phyloP scores from a whole-genome alignment of 2,888 invertebrate genomes.

The Apantesis nais region DNA sequence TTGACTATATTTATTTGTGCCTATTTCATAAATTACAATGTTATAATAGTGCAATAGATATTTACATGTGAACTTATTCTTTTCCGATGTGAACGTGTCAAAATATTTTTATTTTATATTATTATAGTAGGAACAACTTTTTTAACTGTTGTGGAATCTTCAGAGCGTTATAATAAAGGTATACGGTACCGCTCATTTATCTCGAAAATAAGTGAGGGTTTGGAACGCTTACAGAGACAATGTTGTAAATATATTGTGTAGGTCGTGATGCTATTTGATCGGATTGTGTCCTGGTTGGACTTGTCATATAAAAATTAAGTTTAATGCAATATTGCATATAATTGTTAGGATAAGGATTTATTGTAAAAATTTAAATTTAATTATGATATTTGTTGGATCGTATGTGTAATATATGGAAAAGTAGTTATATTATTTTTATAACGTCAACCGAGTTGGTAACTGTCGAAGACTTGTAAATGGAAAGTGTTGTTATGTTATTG shows the following conservation, averaged over 20 bases:
- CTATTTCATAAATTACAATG: slow-evolving; percentile 38
- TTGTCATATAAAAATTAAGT: slow-evolving; percentile 56
- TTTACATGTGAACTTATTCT: slow-evolving; percentile 35
- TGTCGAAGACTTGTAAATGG: slow-evolving; percentile 58
- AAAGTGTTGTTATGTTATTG: slow-evolving; percentile 58
- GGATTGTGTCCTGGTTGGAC: slow-evolving; percentile 40
- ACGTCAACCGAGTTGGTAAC: slow-evolving; percentile 65
- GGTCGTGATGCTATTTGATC: slow-evolving; percentile 27
- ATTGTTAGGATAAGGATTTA: slow-evolving; percentile 70
- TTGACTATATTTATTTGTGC: slow-evolving; percentile 46
- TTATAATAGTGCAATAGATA: slow-evolving; percentile 47
- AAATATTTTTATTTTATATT: slow-evolving; percentile 34
- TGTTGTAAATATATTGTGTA: slow-evolving; percentile 61
- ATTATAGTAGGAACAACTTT: slow-evolving; percentile 30
- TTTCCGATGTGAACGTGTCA: slow-evolving; percentile 35
- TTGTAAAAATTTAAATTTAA: slow-evolving; percentile 80
- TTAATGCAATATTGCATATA: slow-evolving; percentile 60
- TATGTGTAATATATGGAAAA: slow-evolving; percentile 80
- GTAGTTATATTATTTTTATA: slow-evolving; percentile 75
- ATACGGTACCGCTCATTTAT: slow-evolving; percentile 48
- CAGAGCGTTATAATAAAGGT: slow-evolving; percentile 34
- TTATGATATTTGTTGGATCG: slow-evolving; percentile 80
- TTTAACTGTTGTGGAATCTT: slow-evolving; percentile 43
- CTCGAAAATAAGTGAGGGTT: slow-evolving; percentile 54
- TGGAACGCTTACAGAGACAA: slow-evolving; percentile 54